These are phyloP conservation scores for Bergia puertoricense DNA, from an alignment of 92 coral and sea anemone genomes.

Conservation along the genomic window DNA sequence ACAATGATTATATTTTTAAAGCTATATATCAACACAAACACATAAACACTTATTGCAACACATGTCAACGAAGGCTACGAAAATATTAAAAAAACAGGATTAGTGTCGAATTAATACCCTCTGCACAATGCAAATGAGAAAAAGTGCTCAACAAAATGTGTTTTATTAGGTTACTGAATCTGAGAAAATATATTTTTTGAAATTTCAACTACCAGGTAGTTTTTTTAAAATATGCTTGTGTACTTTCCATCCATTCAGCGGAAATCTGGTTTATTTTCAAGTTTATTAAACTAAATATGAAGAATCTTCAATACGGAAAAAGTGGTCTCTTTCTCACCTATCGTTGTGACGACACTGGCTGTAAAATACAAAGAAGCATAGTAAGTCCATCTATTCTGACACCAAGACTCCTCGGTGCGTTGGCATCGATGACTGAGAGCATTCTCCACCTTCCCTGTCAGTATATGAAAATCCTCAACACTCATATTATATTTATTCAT, in stretches of 20 bases:
- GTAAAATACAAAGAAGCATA: conserved; percentile 97
- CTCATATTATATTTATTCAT: conserved; percentile 75
- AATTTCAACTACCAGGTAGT: neutral
- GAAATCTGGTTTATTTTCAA: neutral
- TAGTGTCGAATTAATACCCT: neutral
- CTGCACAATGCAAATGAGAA: too few species aligned
- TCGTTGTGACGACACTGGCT: conserved; percentile 96
- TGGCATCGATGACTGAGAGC: conserved; percentile 90
- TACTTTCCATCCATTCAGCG: neutral
- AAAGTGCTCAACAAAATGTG: neutral
- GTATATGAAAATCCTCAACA: conserved; percentile 71
- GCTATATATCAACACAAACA: neutral
- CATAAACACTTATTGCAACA: neutral
- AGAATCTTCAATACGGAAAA: neutral
- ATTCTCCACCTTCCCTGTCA: conserved; percentile 74
- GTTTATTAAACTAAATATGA: neutral
- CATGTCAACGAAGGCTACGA: neutral
- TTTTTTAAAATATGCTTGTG: neutral
- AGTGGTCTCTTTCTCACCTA: conserved; percentile 64
- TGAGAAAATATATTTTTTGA: neutral
- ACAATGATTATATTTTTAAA: too few species aligned
- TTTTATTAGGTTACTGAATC: neutral
- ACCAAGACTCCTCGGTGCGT: conserved; percentile 84
- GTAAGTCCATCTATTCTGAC: conserved; percentile 89
- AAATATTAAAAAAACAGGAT: neutral